phyloP scores from a whole-genome alignment of 2,797 vertebrate species.

The Gymnoscopelus braueri region DNA sequence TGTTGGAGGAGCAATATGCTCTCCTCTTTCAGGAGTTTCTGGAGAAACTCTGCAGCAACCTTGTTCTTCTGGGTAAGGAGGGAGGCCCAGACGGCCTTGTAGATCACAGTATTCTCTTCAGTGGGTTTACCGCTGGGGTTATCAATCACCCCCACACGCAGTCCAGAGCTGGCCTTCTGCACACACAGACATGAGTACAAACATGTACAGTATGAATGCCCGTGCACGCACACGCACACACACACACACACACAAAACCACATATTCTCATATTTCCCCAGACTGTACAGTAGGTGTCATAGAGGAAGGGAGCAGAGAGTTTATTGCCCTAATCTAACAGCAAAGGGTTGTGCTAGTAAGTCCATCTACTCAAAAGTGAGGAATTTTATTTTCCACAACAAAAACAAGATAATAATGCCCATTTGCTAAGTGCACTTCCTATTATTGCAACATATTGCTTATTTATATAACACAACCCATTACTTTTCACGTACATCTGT shows the following conservation, averaged over 20 bases:
- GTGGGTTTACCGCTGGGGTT: slow-evolving; percentile 89
- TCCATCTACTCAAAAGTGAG: slow-evolving; percentile 7
- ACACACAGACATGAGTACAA: slow-evolving; percentile 19
- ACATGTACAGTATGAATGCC: neutral
- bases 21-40: slow-evolving; percentile 88
- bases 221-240: slow-evolving; percentile 2
- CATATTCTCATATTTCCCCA: slow-evolving; percentile 33
- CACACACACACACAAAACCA: slow-evolving; percentile 41
- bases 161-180: slow-evolving; percentile 87
- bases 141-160: slow-evolving; percentile 90
- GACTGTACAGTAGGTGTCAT: slow-evolving; percentile 15
- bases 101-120: slow-evolving; percentile 88
- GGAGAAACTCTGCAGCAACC: slow-evolving; percentile 85
- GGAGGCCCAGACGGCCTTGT: slow-evolving; percentile 89
- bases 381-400: slow-evolving; percentile 4
- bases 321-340: slow-evolving; percentile 37
- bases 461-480: slow-evolving; percentile 1
- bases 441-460: too few relatives aligned
- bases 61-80: slow-evolving; percentile 91
- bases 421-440: neutral
- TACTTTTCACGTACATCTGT: slow-evolving; percentile 10
- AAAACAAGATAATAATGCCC: slow-evolving; percentile 12
- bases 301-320: slow-evolving; percentile 18
- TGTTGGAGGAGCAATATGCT: slow-evolving; percentile 83
- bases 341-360: slow-evolving; percentile 20